A percentile compares a stretch with the other conserved stretches of the same genome.
Conservation (phyloP, 2,888 invertebrate genomes). For the Caenorhabditis uteleia region DNA sequence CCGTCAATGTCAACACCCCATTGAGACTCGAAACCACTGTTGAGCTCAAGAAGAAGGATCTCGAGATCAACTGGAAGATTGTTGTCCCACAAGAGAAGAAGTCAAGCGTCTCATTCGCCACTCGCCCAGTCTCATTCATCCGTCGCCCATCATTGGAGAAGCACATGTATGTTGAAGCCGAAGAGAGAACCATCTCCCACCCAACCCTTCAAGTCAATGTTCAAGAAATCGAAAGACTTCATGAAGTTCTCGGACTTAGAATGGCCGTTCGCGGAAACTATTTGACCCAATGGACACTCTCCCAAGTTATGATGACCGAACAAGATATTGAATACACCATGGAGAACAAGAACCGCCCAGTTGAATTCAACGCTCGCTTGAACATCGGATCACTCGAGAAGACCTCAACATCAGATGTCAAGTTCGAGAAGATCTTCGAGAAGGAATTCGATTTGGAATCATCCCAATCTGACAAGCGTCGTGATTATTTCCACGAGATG, state of each 20-base stretch:
- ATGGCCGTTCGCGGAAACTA: constrained; percentile 44
- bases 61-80: constrained; percentile 29
- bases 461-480: constrained; percentile 24
- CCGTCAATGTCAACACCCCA: constrained; percentile 48
- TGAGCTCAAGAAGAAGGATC: constrained; percentile 13
- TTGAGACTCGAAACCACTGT: constrained; percentile 40
- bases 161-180: constrained; percentile 33
- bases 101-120: constrained; percentile 38
- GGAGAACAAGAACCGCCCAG: constrained; percentile 36
- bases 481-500: constrained; percentile 36
- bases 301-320: constrained; percentile 45
- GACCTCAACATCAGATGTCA: constrained; percentile 16
- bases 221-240: constrained; percentile 25
- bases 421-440: constrained; percentile 41
- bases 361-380: constrained; percentile 25
- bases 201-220: constrained; percentile 40
- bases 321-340: constrained; percentile 53
- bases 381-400: constrained; percentile 17
- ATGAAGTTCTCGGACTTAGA: constrained; percentile 42
- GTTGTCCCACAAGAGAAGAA: constrained; percentile 43
- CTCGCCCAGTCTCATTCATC: constrained; percentile 53
- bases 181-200: constrained; percentile 53
- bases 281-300: constrained; percentile 32
- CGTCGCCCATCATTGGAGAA: constrained; percentile 33
- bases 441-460: constrained; percentile 25